Evolutionary conservation across 2,888 invertebrate species (phyloP), one percentile per base, ranked within the genome.

Genomic region (Nymphalis c-album): DNA sequence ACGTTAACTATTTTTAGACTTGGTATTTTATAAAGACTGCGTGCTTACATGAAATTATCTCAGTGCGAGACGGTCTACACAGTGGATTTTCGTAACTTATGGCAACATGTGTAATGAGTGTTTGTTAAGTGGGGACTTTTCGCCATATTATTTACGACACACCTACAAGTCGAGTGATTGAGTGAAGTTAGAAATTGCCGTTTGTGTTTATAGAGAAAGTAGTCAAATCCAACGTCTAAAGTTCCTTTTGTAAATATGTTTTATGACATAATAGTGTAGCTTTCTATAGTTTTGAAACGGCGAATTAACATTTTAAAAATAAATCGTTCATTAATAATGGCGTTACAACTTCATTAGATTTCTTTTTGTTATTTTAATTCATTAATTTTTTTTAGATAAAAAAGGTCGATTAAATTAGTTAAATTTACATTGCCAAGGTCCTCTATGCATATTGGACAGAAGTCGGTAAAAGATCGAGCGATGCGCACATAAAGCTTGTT

Each of bases 351-450:
- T 40, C 0, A 40, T 13, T 40, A 13, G 13, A 40, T 13, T 13
- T 13, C 4, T 40, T 40, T 40, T 10, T 13, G n/a, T n/a, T 17
- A 3, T 48, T 48, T 48, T 48, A n/a, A 48, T n/a, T 48, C 7
- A 48, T 18, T n/a, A 48, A 47, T 2, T 18, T 7, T 48, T 6
- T 17, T 48, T 31, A 31, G 26, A n/a, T 48, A 3, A 48, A 7
- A 7, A n/a, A n/a, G n/a, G 4, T 7, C 8, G 17, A 48, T 48
- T 48, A n/a, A 48, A 2, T 20, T 45, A 20, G 35, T 46, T 18
- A 72, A 77, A 79, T 77, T 78, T 76, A 78, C 83, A 82, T 79
- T 86, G 87, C 83, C 89, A 90, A 90, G 89, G 89, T 85, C 84
- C 78, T 74, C 75, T 76, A 76, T 78, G 71, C 78, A 78, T 73